Evolutionary conservation across 2,113 vertebrate genomes (phyloP), one percentile per base, ranked within the genome.

Genomic region (Oophaga pumilio): DNA sequence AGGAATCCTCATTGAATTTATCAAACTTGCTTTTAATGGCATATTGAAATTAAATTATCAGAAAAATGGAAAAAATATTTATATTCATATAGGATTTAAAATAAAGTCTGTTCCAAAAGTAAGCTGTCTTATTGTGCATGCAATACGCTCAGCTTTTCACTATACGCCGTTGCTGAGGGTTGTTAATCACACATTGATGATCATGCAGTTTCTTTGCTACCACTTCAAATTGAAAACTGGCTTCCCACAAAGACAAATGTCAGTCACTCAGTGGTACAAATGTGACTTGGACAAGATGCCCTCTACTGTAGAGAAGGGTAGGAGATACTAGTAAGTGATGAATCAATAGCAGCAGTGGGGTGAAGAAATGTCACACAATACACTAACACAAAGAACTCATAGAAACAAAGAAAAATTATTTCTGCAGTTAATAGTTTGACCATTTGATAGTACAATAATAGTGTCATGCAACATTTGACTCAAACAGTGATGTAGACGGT

Each of bases 121-220:
- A 26, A 26, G 8, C 12, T 24, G 2, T 7, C 64, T 83, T 69
- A 53, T n/a, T 15, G 26, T 14, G 57, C 50, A 76, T 33, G 10
- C 50, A 56, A 74, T 74, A 11, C 0, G 26, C 76, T 74, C 33
- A 74, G 52, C 26, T 60, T 82, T 74, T 84, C 50, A 43, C 68
- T 26, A 56, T 28, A 59, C 33, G 24, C 50, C 26, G 5, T 56
- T 74, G 10, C 9, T 60, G 69, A 20, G 26, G 53, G 69, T n/a
- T 56, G 64, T 84, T 71, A 85, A 43, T 85, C 69, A 85, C 83
- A 85, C 83, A 13, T 84, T 60, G 76, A 10, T 74, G 43, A 28
- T 56, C 83, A 24, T 57, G 52, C 53, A 59, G 59, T 53, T 33
- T 57, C 69, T 33, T 53, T 49, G 53, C 26, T 74, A 60, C 28